phyloP scores from a whole-genome alignment of 2,113 vertebrate genomes.

The Rynchops niger region DNA sequence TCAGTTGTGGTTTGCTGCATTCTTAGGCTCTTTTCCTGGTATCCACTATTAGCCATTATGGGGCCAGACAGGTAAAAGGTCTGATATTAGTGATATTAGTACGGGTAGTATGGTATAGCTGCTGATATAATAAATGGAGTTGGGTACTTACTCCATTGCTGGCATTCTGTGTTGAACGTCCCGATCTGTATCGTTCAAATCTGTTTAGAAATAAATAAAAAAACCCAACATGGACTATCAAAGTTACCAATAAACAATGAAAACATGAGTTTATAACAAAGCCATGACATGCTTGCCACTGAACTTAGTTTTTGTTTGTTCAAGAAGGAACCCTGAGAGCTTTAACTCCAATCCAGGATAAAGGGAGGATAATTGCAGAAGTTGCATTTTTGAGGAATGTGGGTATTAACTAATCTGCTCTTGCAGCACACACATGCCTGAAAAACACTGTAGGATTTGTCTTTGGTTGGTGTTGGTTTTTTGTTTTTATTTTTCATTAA shows the following conservation, averaged over 20 bases:
- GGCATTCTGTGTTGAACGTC: slow-evolving; percentile 84
- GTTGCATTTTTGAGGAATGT: background rate
- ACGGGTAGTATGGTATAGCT: accelerated
- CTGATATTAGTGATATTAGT: background rate
- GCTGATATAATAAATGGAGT: background rate
- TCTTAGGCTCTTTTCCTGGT: background rate
- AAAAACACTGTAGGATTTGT: background rate
- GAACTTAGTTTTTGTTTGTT: background rate
- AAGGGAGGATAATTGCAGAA: background rate
- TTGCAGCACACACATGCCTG: background rate
- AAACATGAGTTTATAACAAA: background rate
- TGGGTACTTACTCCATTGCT: slow-evolving; percentile 91
- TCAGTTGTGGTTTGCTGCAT: background rate
- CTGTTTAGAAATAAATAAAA: slow-evolving; percentile 57
- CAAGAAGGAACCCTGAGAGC: background rate
- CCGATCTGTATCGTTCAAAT: slow-evolving; percentile 90
- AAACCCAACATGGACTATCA: background rate
- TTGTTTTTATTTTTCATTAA: background rate
- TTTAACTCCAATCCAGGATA: background rate
- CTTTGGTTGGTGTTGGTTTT: background rate
- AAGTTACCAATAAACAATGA: background rate
- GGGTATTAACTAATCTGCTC: background rate
- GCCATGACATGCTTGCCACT: background rate
- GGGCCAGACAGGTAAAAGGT: background rate
- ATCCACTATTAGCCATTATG: background rate